Percentiles rank a stretch among this genome's conserved stretches.
Conservation (phyloP, 2,797 vertebrate genomes). For the Hydrocynus forskahlii region DNA sequence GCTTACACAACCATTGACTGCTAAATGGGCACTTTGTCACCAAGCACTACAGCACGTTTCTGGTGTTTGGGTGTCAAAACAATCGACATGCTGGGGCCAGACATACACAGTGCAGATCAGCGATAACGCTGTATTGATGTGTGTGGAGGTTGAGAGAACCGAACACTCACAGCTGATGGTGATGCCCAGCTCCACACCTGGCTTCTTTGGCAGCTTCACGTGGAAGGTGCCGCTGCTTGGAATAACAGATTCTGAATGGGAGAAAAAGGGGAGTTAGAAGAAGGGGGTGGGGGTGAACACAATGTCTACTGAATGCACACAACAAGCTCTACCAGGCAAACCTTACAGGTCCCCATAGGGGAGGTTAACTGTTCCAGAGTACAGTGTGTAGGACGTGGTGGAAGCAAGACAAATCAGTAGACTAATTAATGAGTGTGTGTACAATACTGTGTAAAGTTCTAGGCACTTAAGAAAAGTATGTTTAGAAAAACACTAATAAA, state of each 20-base stretch:
- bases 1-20: not conserved
- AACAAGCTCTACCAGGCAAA: not conserved
- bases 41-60: not conserved
- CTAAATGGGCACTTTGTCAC: not conserved
- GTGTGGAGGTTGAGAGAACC: not conserved
- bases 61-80: not conserved
- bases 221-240: conserved; percentile 98
- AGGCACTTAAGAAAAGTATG: too few relatives aligned
- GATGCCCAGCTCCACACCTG: conserved; percentile 96
- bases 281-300: not conserved
- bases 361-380: too few relatives aligned
- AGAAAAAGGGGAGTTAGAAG: not conserved
- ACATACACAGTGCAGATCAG: not conserved
- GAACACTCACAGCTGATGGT: conserved; percentile 95
- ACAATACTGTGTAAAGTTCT: too few relatives aligned
- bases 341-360: not conserved
- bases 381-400: too few relatives aligned
- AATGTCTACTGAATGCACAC: not conserved
- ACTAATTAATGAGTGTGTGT: too few relatives aligned
- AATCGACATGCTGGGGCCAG: not conserved
- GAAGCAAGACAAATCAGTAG: too few relatives aligned
- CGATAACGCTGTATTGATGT: not conserved
- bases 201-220: conserved; percentile 97
- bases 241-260: conserved; percentile 91
- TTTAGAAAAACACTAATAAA: too few relatives aligned